phyloP scores from a whole-genome alignment of 2,888 invertebrate species.

The Lycaena phlaeas region DNA sequence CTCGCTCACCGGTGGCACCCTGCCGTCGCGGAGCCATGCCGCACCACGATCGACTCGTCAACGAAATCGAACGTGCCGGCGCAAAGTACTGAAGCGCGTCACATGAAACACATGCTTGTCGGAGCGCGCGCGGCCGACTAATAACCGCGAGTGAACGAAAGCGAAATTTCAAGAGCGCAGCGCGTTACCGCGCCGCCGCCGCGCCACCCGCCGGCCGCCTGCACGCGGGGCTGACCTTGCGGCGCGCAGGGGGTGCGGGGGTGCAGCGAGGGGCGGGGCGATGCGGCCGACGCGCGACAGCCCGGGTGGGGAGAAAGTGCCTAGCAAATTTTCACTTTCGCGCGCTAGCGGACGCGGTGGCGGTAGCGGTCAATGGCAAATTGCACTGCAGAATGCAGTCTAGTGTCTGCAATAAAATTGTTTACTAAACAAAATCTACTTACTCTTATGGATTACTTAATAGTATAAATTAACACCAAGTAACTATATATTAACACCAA shows the following conservation, averaged over 20 bases:
- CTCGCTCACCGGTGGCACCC: slow-evolving; percentile 63
- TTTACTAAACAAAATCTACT: background rate
- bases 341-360: slow-evolving; percentile 46
- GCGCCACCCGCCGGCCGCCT: slow-evolving; percentile 49
- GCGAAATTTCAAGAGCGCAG: slow-evolving; percentile 80
- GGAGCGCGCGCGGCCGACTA: slow-evolving; percentile 74
- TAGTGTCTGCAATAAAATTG: slow-evolving; percentile 9
- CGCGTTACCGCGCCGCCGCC: slow-evolving; percentile 49
- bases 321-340: slow-evolving; percentile 67
- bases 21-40: slow-evolving; percentile 68
- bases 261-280: slow-evolving; percentile 48
- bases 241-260: slow-evolving; percentile 34
- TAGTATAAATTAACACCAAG: too few species aligned
- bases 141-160: slow-evolving; percentile 76
- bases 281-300: slow-evolving; percentile 32
- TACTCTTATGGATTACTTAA: background rate
- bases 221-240: slow-evolving; percentile 33
- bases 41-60: slow-evolving; percentile 45
- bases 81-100: slow-evolving; percentile 55
- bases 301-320: slow-evolving; percentile 68
- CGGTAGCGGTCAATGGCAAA: slow-evolving; percentile 27
- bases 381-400: slow-evolving; percentile 13
- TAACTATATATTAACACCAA: too few species aligned
- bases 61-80: slow-evolving; percentile 59
- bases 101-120: slow-evolving; percentile 73